Base-by-base conservation (phyloP, 2,888 invertebrate species). In the Leptura quadrifasciata region DNA sequence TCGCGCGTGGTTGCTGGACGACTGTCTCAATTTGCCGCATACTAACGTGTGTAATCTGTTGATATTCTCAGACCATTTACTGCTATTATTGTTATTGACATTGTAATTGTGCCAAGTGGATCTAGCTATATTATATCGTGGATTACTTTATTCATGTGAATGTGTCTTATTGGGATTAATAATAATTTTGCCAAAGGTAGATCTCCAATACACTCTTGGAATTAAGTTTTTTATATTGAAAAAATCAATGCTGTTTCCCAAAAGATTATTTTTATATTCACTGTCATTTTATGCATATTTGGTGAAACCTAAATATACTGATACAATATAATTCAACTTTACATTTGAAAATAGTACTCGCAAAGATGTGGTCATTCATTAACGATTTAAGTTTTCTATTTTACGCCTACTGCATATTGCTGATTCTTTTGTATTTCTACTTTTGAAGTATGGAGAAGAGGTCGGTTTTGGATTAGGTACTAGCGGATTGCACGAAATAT, bases 1-100 rank as follows among this genome's bases (percentile, higher is more conserved):
- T 71, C 70, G 70, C 57, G 64, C 52, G 70, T 52, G 69, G 31
- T 71, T 31, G 65, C 24, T 57, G 68, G 70, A 47, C 71, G 69
- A 57, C 15, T 47, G 20, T 47, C 47, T 24, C n/a, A 61, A 35
- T 69, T 61, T 61, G 71, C 60, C 71, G 71, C 71, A 71, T 24
- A 47, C 58, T 71, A 61, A 61, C 71, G 71, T 71, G 71, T 71
- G 71, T 55, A 39, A 60, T 61, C 71, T 71, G 71, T 71, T 71
- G 71, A 71, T 71, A 61, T 27, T 71, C 61, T 52, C 69, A 15
- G 52, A 18, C 71, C 15, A 24, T 57, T 57, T 55, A 18, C 69
- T 17, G n/a, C 39, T 35, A 24, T 39, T 65, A 47, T 52, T 21
- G 58, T 35, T 58, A 9, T 35, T 35, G 58, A 69, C 58, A 20